A percentile compares a stretch with the other conserved stretches of the same genome.
Evolutionary conservation across 2,888 invertebrate species (phyloP).

Genomic region (Dynastes hyllus): DNA sequence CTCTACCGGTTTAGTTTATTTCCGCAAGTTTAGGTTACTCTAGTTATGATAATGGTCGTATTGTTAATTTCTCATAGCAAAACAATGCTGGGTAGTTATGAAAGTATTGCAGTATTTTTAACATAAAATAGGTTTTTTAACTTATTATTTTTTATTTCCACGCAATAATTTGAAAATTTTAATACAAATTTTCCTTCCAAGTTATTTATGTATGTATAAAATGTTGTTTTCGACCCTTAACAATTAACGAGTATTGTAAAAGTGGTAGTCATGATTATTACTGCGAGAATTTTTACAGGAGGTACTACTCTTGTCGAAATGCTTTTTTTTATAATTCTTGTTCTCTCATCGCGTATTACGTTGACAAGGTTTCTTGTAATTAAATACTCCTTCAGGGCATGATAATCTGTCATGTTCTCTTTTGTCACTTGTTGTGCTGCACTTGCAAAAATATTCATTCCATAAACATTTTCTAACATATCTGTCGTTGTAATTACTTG

Average conservation of each 20-base stretch:
- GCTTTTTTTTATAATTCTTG: background rate
- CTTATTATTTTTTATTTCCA: no score
- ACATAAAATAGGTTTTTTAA: no score
- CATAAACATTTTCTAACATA: constrained; percentile 83
- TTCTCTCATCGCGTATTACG: background rate
- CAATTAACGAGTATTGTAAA: background rate
- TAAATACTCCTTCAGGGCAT: background rate
- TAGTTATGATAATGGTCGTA: no score
- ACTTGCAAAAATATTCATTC: constrained; percentile 72
- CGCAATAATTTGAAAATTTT: background rate
- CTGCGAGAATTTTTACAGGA: background rate
- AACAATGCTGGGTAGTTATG: no score
- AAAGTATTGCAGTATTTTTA: no score
- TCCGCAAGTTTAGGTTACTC: no score
- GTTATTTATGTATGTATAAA: background rate
- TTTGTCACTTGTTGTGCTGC: background rate
- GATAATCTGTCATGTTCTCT: background rate
- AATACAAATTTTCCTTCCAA: background rate
- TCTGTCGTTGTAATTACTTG: constrained; percentile 79
- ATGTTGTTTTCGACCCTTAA: background rate
- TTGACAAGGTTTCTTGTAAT: background rate
- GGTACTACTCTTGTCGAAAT: background rate
- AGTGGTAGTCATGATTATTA: background rate
- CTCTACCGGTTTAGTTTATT: no score
- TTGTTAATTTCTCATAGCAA: no score